Evolutionary conservation across 1,140 invertebrate genomes (phyloP), one percentile per base, ranked within the genome.

Genomic region (Littorina saxatilis): DNA sequence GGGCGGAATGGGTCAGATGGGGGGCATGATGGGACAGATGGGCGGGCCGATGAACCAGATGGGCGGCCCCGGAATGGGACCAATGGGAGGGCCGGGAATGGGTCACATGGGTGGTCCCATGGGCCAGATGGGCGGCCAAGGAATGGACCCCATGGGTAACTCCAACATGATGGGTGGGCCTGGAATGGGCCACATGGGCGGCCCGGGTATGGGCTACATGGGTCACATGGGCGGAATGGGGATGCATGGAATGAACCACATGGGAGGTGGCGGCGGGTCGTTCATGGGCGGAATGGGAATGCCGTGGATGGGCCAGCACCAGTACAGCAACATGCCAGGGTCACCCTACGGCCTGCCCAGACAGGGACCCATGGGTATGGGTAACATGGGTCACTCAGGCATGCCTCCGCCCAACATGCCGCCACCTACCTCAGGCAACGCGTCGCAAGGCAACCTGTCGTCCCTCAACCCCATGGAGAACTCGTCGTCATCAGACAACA

Each of bases 221-320:
- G 76, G 76, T 1, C 55, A 66, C 32, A 78, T 78, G 76, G 58
- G 76, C 13, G 39, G 58, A 5, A 78, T 78, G 76, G 76, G 76
- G 37, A 78, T 78, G 76, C 74, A 55, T 20, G 47, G 40, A 15
- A 78, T 78, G 55, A 63, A 63, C 35, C 55, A 78, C 55, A 78
- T 78, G 76, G 76, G 76, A 7, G 40, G 76, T 40, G 76, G 74
- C 9, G 43, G 74, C 3, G 55, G 47, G 17, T 39, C 74, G 11
- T 78, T 58, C 55, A 78, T 78, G 76, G 76, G 76, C 35, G 52
- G 43, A 17, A 78, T 78, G 76, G 76, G 55, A 23, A 43, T 63
- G 58, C 55, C 76, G 7, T 78, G 76, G 76, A 78, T 78, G 76
- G 76, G 76, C 5, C 70, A 73, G 23, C n/a, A 15, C 32, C 39